Conservation (phyloP, 2,797 vertebrate species). For the Rhynchonycteris naso region DNA sequence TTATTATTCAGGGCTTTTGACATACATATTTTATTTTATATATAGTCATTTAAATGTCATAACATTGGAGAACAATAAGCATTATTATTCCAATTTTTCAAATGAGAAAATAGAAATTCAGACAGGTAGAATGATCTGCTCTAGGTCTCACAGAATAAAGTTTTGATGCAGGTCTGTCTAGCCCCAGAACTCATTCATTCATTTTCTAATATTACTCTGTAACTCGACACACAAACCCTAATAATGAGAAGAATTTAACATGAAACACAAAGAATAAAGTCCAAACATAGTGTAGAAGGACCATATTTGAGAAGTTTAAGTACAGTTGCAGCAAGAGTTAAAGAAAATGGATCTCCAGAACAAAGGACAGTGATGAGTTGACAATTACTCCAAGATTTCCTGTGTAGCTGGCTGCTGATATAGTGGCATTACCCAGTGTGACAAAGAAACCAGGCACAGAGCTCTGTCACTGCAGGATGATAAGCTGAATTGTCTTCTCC, state of each 20-base stretch:
- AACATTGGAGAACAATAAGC: background rate
- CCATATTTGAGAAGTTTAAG: background rate
- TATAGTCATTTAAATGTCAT: background rate
- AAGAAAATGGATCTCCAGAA: constrained; percentile 14
- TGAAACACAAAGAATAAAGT: background rate
- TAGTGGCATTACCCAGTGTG: constrained; percentile 13
- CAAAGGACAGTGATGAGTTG: constrained; percentile 60
- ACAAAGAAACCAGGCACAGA: constrained; percentile 48
- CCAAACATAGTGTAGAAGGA: background rate
- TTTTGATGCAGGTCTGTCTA: background rate
- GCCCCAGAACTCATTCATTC: background rate
- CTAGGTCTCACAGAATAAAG: background rate
- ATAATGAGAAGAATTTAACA: constrained; percentile 3
- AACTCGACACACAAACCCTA: background rate
- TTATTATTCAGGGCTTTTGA: background rate
- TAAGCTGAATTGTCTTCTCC: constrained; percentile 63
- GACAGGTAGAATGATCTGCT: background rate
- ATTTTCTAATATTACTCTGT: background rate
- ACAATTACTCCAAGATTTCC: constrained; percentile 53
- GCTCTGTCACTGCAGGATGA: constrained; percentile 56
- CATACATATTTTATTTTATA: background rate
- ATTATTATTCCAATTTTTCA: background rate
- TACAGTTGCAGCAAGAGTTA: background rate
- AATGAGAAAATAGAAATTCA: background rate
- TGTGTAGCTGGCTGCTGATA: constrained; percentile 49